Conservation (phyloP, 2,113 vertebrate species). For the Centropus bengalensis region DNA sequence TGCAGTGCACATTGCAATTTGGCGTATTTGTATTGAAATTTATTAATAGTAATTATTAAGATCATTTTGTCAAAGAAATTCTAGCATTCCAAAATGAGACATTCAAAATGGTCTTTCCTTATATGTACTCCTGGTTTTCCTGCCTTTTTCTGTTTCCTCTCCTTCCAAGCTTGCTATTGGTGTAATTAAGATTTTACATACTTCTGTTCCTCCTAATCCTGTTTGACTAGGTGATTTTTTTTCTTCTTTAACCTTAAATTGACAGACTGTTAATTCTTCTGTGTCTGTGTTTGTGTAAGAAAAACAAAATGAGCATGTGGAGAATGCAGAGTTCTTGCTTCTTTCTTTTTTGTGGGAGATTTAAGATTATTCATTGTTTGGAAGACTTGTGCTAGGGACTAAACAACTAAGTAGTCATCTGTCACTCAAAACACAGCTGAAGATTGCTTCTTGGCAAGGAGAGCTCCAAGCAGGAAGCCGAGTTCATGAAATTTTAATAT, state of each 20-base stretch:
- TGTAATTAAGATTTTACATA: background rate
- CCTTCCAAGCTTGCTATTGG: background rate
- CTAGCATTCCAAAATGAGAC: background rate
- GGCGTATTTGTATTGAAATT: constrained; percentile 20
- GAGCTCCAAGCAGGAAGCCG: background rate
- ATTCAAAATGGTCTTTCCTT: background rate
- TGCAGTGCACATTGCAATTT: background rate
- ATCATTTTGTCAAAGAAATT: background rate
- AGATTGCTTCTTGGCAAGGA: background rate
- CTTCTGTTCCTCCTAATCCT: background rate
- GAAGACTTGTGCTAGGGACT: background rate
- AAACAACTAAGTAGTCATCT: background rate
- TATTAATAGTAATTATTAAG: constrained; percentile 10
- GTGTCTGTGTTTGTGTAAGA: background rate
- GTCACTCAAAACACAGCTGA: background rate
- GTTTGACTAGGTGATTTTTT: background rate
- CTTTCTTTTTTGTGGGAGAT: background rate
- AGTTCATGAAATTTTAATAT: background rate
- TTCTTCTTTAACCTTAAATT: background rate
- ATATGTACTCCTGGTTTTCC: background rate
- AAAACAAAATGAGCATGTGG: background rate
- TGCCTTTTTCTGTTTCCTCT: background rate
- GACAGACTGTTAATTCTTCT: background rate
- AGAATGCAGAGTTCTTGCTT: background rate
- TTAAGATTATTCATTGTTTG: background rate